A percentile compares a stretch with the other conserved stretches of the same genome.
Conservation (phyloP, 2,113 vertebrate species). For the Fulica atra region DNA sequence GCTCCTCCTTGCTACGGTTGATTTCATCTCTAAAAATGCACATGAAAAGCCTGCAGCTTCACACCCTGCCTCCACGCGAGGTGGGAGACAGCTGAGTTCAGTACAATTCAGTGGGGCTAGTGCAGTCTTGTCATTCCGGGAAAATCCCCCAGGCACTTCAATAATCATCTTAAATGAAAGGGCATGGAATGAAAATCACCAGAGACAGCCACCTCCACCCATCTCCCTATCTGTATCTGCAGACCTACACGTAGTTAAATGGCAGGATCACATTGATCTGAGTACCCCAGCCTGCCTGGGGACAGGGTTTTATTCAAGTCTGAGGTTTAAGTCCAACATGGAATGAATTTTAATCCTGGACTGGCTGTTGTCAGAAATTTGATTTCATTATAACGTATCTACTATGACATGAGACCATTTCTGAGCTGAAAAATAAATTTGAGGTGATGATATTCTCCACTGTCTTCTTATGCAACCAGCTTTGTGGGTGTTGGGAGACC, state of each 20-base stretch:
- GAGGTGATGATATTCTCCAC: background rate
- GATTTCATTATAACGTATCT: background rate
- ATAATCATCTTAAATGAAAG: background rate
- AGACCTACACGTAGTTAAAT: background rate
- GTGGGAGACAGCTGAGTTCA: background rate
- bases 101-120: background rate
- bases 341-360: background rate
- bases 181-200: background rate
- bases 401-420: background rate
- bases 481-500: background rate
- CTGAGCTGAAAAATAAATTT: background rate
- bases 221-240: background rate
- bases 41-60: background rate
- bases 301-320: background rate
- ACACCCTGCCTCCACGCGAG: background rate
- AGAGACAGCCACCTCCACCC: background rate
- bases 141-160: background rate
- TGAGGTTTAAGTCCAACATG: background rate
- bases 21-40: background rate
- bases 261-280: background rate
- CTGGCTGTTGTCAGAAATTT: background rate
- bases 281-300: background rate
- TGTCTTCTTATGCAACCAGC: background rate
- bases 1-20: background rate
- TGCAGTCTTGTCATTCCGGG: background rate